Conservation (phyloP, 37 sponge, comb jelly and placozoan species). For the Oopsacas minuta region DNA sequence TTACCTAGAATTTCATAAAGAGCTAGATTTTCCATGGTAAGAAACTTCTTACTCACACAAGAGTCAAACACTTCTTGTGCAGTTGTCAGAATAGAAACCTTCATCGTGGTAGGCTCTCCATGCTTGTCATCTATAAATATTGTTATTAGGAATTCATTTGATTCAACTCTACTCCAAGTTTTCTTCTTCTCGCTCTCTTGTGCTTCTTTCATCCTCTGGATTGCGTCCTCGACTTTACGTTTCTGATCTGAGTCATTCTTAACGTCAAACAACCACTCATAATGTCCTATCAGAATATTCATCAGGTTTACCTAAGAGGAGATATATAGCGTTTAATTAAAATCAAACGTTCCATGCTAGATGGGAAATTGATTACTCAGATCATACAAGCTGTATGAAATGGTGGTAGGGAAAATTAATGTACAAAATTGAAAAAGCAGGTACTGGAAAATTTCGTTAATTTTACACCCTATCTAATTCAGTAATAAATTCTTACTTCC, state of each 20-base stretch:
- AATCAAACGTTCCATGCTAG: too few relatives aligned
- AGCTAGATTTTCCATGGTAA: constrained; percentile 5
- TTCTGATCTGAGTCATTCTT: not conserved
- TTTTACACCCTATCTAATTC: not conserved
- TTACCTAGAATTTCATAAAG: not conserved
- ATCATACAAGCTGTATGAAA: not conserved
- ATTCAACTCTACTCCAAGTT: not conserved
- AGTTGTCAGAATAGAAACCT: not conserved
- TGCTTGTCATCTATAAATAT: not conserved
- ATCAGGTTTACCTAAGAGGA: not conserved
- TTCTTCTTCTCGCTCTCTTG: not conserved
- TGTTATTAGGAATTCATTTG: not conserved
- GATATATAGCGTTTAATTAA: too few relatives aligned
- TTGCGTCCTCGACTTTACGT: not conserved
- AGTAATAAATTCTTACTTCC: not conserved
- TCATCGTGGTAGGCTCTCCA: not conserved
- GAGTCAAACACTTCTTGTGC: not conserved
- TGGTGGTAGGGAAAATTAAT: not conserved
- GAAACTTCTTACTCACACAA: not conserved
- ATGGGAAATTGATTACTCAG: too few relatives aligned
- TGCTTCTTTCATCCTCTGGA: not conserved
- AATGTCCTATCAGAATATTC: not conserved
- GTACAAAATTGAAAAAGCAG: too few relatives aligned
- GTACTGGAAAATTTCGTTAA: too few relatives aligned
- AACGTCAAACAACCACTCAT: not conserved